Base-by-base conservation (phyloP, 2,113 vertebrate species). In the Myotis lucifugus region DNA sequence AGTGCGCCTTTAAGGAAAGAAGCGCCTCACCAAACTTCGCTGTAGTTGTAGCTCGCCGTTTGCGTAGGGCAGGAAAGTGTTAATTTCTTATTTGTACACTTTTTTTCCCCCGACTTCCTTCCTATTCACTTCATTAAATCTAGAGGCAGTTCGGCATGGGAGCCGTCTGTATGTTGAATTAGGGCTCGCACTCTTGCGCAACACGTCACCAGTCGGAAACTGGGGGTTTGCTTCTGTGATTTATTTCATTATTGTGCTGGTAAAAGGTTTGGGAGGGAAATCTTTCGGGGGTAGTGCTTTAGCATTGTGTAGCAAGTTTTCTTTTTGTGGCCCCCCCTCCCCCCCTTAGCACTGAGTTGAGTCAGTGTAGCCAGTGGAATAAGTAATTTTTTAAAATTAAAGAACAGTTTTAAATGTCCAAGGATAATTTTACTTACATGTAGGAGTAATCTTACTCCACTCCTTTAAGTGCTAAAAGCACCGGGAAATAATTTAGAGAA, bases 111-210 rank as follows among this genome's bases (percentile, higher is more conserved):
- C 97, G 90, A 92, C 92, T 97, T 94, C 90, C 86, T 98, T 98
- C 87, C 92, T 98, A 94, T 98, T 98, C 97, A 98, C 96, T 96
- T 98, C 96, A 96, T 96, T 98, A 98, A 97, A 97, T 97, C 78
- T 96, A 96, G 97, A 98, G 97, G 96, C 94, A 92, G 97, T 96
- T 98, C 93, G 93, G 96, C 96, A 96, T 98, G 95, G 96, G 98
- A 98, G 95, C 98, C 97, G 96, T 97, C 83, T 97, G 96, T 98
- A 79, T 98, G 97, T 96, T 97, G 96, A 98, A 98, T 98, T 97
- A 98, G 97, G 97, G 97, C 46, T 88, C 97, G 86, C 59, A 92
- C 83, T 97, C 94, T 97, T n/a, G 52, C 95, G 95, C 92, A 97
- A 90, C 93, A 96, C 97, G 92, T 98, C 97, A 97, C 97, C 97